These are phyloP conservation scores for Stegana nigrithorax DNA, from an alignment of 2,888 invertebrate genomes.

Conservation along the genomic window DNA sequence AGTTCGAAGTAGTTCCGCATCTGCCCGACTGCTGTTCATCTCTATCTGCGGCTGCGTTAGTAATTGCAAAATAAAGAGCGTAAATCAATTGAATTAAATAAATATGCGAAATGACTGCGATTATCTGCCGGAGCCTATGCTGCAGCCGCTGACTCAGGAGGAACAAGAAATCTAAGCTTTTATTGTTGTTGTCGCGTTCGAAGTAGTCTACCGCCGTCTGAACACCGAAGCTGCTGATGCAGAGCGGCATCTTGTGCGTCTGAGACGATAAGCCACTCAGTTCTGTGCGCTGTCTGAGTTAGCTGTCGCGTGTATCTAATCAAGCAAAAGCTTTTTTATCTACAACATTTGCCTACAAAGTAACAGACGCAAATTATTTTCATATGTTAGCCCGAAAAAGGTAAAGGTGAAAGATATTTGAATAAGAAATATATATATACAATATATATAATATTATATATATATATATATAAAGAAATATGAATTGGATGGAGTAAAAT, in stretches of 20 bases:
- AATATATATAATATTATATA: too few species aligned
- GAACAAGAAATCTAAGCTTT: constrained; percentile 23
- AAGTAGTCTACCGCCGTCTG: constrained; percentile 29
- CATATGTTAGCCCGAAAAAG: too few species aligned
- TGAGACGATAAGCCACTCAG: constrained; percentile 32
- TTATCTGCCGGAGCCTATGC: constrained; percentile 26
- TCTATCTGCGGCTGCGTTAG: background rate
- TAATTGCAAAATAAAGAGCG: constrained; percentile 38
- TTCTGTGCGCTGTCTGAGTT: background rate
- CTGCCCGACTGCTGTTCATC: background rate
- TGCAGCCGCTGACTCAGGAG: constrained; percentile 28
- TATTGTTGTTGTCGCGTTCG: constrained; percentile 27
- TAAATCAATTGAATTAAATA: constrained; percentile 24
- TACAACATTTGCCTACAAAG: background rate
- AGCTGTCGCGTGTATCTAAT: too few species aligned
- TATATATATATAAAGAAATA: too few species aligned
- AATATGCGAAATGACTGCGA: constrained; percentile 25
- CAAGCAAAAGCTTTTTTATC: too few species aligned
- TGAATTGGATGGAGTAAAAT: too few species aligned
- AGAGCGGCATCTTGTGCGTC: constrained; percentile 37
- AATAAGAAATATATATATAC: too few species aligned
- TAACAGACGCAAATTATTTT: too few species aligned
- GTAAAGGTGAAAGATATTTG: too few species aligned
- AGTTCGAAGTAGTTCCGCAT: background rate
- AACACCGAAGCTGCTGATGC: constrained; percentile 35